Evolutionary conservation across 2,797 vertebrate genomes (phyloP), one percentile per base, ranked within the genome.

Genomic region (Tiaroga cobitis): DNA sequence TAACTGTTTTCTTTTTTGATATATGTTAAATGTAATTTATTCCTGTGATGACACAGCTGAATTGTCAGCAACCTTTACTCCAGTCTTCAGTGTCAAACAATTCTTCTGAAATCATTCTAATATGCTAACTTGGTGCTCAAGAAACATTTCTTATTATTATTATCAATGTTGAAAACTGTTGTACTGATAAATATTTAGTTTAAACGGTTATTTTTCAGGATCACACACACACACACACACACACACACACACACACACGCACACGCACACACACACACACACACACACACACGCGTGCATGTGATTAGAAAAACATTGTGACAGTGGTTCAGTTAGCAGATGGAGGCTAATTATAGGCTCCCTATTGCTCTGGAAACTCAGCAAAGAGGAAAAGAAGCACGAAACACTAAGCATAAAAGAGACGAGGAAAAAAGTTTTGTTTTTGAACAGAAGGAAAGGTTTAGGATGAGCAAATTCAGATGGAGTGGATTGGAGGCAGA

Each of bases 331-430:
- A 13, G 84, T 46, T 87, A 91, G 84, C 95, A 95, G 94, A 95
- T 95, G 94, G 94, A 43, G 85, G 32, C 32, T 92, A 94, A 94
- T 95, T 92, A 94, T 87, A 85, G 76, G 2, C 87, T 84, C 88
- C 90, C 92, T 32, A 63, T 86, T 86, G 92, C 86, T 92, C 78
- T 87, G 16, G 80, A 85, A 73, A 80, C 46, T 46, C 72, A 65
- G 13, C 21, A 5, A 51, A 80, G 18, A 77, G 34, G 39, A 54
- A 86, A 18, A 78, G 21, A 81, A 73, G 26, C n/a, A 65, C 9
- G 3, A 75, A 73, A 75, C 46, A 34, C 9, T 41, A 34, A 49
- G 16, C 75, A 59, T 67, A 46, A 77, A 74, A 15, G 56, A 72
- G 61, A 51, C 54, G 10, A 73, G 51, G 26, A 80, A 67, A 80